Base-by-base conservation (phyloP, 2,888 invertebrate species). In the Nyleta sp. region DNA sequence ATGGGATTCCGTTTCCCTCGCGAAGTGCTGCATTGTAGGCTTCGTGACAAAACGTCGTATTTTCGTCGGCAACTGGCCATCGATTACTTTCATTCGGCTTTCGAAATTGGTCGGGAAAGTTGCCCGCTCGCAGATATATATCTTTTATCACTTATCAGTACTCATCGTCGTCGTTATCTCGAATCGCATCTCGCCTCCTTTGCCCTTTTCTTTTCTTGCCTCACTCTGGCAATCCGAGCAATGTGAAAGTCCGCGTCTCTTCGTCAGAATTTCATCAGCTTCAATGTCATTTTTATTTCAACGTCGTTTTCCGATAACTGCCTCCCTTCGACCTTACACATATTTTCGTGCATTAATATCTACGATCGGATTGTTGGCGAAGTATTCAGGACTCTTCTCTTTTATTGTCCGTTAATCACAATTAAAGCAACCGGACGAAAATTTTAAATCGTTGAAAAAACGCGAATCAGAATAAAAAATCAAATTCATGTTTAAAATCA, bases 101-200 rank as follows among this genome's bases (percentile, higher is more conserved):
- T 70, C 59, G 33, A 59, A 73, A 78, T 74, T 70, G 73, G 57
- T 48, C 18, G 67, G 42, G 55, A 73, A 78, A 60, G 38, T 72
- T 68, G 57, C 35, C 33, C 46, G 31, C 28, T 24, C 13, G 52
- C 38, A 40, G 28, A 60, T 52, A 59, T 28, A 48, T 52, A 74
- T 70, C 60, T 67, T 71, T 78, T 78, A 71, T 74, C 71, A 78
- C 50, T 78, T 74, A 73, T 74, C 78, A 65, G 44, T 22, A 46
- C 64, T 70, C 65, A 64, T 73, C 68, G 50, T 59, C 33, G 44
- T 20, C 15, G 44, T 35, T 67, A 72, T 77, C 67, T 18, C 13
- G 28, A 52, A 42, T 67, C 55, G 40, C 67, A 68, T 72, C 57
- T 67, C 28, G 40, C 28, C 42, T 31, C 28, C 35, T 53, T 59